These are phyloP conservation scores for Tenthredo amoena DNA, from an alignment of 2,888 invertebrate species.

Conservation along the genomic window DNA sequence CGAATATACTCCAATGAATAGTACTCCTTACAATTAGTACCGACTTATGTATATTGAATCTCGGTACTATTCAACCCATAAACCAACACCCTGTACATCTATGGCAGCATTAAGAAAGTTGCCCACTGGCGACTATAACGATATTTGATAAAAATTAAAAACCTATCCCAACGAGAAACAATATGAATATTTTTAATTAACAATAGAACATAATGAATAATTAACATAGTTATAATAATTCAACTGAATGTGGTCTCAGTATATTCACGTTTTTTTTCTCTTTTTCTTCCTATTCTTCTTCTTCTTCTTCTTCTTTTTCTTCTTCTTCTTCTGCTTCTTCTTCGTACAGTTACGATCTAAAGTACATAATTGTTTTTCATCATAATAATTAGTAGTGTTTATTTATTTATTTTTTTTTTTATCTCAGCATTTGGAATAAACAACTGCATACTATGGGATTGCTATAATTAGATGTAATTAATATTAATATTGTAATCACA, in stretches of 20 bases:
- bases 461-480: slow-evolving; percentile 46
- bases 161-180: slow-evolving; percentile 67
- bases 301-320: not conserved
- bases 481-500: slow-evolving; percentile 43
- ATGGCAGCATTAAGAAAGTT: slow-evolving; percentile 50
- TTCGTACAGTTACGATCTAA: slow-evolving; percentile 26
- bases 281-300: not conserved
- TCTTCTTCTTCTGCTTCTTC: not conserved
- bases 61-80: slow-evolving; percentile 30
- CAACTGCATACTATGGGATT: slow-evolving; percentile 63
- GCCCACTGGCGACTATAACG: slow-evolving; percentile 47
- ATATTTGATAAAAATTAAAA: slow-evolving; percentile 59
- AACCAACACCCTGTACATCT: slow-evolving; percentile 52
- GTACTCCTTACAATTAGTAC: slow-evolving; percentile 29
- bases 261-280: slow-evolving; percentile 50
- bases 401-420: slow-evolving; percentile 12
- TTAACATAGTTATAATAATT: slow-evolving; percentile 58
- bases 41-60: not conserved
- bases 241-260: slow-evolving; percentile 57
- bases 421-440: slow-evolving; percentile 66
- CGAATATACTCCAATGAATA: slow-evolving; percentile 19
- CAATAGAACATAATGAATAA: slow-evolving; percentile 60
- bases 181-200: slow-evolving; percentile 64
- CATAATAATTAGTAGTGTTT: slow-evolving; percentile 32
- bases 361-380: slow-evolving; percentile 40